Evolutionary conservation across 2,113 vertebrate species (phyloP), one percentile per base, ranked within the genome.

Genomic region (Hepsetus odoe): DNA sequence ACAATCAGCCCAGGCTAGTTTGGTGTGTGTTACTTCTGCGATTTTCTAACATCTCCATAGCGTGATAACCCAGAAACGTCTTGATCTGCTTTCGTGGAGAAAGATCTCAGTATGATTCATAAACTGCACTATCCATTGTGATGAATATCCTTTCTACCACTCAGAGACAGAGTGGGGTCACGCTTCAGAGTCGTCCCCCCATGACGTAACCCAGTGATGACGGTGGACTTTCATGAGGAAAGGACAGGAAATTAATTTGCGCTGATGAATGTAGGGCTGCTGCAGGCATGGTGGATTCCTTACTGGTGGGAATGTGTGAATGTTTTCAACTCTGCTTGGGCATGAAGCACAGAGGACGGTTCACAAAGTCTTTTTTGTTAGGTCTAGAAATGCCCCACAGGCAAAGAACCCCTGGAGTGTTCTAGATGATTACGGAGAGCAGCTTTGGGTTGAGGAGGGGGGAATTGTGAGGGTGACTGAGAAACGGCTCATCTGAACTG

Each of bases 161-260:
- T 2, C 42, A 14, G 42, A 26, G 72, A 20, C 40, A 62, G 5
- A 30, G 59, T 33, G 59, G 51, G 51, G 51, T 55, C 51, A 24
- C 9, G 38, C 33, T 20, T 16, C 40, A 11, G 49, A 24, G 69
- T 20, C 0, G 5, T 40, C 40, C 51, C n/a, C 46, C 2, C 40
- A 61, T 33, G 55, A 58, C 53, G 26, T 38, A 33, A 24, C 53
- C 51, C 46, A 53, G 65, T 35, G 28, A 66, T 53, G 44, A 26
- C 4, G 2, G 59, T 64, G 32, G 30, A 64, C 59, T 64, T 64
- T 35, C 32, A 65, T 38, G 59, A 38, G 30, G 16, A 49, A 67
- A 35, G 30, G 24, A 56, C 49, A 76, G 64, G 74, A 76, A 76
- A 68, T 67, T 56, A 66, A 66, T 67, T 76, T 51, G 40, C 32